phyloP scores from a whole-genome alignment of 1,140 invertebrate species.

The Hylaeus anthracinus region DNA sequence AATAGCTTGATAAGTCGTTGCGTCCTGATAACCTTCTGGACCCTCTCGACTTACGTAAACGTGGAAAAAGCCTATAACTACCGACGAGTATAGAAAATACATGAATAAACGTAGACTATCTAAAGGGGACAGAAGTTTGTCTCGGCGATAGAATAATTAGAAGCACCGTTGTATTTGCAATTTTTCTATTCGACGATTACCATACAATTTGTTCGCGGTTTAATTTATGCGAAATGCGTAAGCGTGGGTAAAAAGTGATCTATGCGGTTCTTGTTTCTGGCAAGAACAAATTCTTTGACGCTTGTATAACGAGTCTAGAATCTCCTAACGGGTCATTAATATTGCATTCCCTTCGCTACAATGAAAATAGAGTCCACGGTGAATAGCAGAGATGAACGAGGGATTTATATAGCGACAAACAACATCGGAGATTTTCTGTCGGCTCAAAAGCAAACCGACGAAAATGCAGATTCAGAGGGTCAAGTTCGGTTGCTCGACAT shows the following conservation, averaged over 20 bases:
- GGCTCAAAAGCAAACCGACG: constrained; percentile 12
- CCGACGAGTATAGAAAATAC: background rate
- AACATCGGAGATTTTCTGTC: background rate
- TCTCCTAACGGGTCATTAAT: constrained; percentile 28
- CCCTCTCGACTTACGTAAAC: background rate
- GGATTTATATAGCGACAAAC: background rate
- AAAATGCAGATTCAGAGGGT: constrained; percentile 45
- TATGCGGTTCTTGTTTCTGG: background rate
- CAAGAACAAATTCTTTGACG: constrained; percentile 27
- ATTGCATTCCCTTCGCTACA: constrained; percentile 23
- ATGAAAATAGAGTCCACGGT: constrained; percentile 13
- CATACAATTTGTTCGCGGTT: background rate
- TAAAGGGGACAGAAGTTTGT: no score
- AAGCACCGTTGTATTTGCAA: background rate
- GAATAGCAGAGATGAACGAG: background rate
- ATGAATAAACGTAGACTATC: no score
- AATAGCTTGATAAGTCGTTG: constrained; percentile 14
- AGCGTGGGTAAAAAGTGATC: constrained; percentile 7
- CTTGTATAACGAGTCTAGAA: constrained; percentile 12
- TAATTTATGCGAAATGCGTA: background rate
- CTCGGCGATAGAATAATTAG: no score
- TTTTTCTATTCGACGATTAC: background rate
- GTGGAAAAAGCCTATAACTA: background rate
- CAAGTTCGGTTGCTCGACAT: constrained; percentile 48
- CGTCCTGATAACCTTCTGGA: constrained; percentile 7